A percentile compares a stretch with the other conserved stretches of the same genome.
These are phyloP conservation scores for Stratiolaelaps scimitus DNA, from an alignment of 1,140 invertebrate genomes.

Conservation along the genomic window DNA sequence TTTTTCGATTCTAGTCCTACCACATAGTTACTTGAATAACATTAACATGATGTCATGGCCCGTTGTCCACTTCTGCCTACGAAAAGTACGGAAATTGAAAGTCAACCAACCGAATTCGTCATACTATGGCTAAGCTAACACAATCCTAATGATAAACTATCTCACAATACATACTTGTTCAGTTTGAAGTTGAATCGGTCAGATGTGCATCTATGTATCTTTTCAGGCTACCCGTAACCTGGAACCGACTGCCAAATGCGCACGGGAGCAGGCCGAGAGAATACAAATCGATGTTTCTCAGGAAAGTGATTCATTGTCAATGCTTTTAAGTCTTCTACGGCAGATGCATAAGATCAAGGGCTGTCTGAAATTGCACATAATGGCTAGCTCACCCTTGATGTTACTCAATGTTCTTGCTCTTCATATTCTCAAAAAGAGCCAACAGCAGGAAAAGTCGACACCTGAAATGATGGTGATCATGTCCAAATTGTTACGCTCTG, in stretches of 20 bases:
- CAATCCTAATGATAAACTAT: no score
- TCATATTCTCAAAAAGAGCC: background rate
- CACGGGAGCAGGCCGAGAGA: background rate
- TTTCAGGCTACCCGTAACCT: background rate
- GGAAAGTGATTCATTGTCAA: background rate
- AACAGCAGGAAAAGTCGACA: background rate
- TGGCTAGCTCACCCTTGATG: background rate
- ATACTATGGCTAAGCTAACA: no score
- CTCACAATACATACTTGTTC: no score
- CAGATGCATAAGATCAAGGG: background rate
- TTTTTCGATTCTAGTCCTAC: no score
- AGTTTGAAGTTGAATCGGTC: no score
- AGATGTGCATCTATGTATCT: no score
- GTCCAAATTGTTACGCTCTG: background rate
- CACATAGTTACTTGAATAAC: no score
- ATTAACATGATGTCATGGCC: no score
- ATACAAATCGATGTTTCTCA: background rate
- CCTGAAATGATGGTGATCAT: conserved; percentile 6
- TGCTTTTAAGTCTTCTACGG: background rate
- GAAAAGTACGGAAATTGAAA: no score
- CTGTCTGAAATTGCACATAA: background rate
- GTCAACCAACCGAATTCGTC: no score
- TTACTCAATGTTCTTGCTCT: background rate
- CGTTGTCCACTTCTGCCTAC: no score
- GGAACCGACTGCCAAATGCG: background rate